Percentiles rank a stretch among this genome's conserved stretches.
Conservation (phyloP, 2,888 invertebrate genomes). For the Oxyscelio sp. region DNA sequence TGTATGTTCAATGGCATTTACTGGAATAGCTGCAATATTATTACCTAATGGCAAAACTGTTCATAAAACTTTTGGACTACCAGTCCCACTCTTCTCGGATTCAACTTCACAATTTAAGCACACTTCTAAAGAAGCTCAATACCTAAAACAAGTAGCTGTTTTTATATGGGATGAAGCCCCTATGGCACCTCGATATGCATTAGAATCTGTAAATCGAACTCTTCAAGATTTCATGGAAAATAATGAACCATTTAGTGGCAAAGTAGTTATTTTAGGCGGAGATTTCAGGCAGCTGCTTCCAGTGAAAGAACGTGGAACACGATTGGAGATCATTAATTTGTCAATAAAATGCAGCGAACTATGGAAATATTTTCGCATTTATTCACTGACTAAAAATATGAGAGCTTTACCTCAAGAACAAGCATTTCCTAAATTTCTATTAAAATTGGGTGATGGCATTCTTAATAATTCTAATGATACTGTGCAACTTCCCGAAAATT, state of each 20-base stretch:
- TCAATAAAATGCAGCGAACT: conserved; percentile 74
- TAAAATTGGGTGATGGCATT: conserved; percentile 60
- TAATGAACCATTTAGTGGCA: no score
- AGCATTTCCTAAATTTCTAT: conserved; percentile 68
- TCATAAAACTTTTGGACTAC: conserved; percentile 64
- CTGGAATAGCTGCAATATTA: no score
- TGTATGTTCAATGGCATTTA: no score
- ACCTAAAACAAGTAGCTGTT: conserved; percentile 63
- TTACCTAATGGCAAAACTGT: conserved; percentile 72
- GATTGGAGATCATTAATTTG: conserved; percentile 64
- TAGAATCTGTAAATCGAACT: conserved; percentile 74
- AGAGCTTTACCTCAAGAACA: conserved; percentile 62
- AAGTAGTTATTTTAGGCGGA: conserved; percentile 36
- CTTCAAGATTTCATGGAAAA: conserved; percentile 77
- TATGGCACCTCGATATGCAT: conserved; percentile 70
- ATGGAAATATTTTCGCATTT: conserved; percentile 73
- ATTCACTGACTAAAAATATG: conserved; percentile 74
- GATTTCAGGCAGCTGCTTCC: conserved; percentile 40
- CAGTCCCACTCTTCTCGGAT: conserved; percentile 41
- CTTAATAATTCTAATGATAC: conserved; percentile 70
- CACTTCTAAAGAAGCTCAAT: conserved; percentile 68
- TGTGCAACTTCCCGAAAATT: conserved; percentile 49
- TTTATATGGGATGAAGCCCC: no score
- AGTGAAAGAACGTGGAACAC: conserved; percentile 52
- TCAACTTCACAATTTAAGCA: conserved; percentile 66